These are phyloP conservation scores for Phylloscopus collybita DNA, from an alignment of 2,797 vertebrate genomes.

Conservation along the genomic window DNA sequence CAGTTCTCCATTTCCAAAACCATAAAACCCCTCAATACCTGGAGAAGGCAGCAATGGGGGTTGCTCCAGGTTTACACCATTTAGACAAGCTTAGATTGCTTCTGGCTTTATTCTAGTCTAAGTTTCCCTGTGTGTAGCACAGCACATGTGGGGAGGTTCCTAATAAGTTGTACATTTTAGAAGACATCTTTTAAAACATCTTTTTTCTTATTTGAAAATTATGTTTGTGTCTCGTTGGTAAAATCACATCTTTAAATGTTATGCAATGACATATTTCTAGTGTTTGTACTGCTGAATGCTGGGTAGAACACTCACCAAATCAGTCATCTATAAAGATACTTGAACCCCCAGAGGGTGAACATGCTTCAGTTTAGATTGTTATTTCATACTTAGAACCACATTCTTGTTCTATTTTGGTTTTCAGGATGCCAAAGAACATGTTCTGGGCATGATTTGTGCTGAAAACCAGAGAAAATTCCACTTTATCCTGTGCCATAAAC, in stretches of 20 bases:
- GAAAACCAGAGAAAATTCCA: constrained; percentile 41
- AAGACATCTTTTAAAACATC: background rate
- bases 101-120: background rate
- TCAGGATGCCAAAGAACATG: constrained; percentile 39
- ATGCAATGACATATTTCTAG: background rate
- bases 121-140: background rate
- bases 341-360: constrained; percentile 20
- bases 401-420: constrained; percentile 40
- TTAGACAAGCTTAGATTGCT: background rate
- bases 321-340: constrained; percentile 19
- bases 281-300: background rate
- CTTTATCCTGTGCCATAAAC: constrained; percentile 31
- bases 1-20: background rate
- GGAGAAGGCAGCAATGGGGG: background rate
- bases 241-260: background rate
- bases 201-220: background rate
- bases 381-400: constrained; percentile 25
- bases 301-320: constrained; percentile 6
- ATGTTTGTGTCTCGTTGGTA: background rate
- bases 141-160: background rate
- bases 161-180: background rate
- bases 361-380: constrained; percentile 21
- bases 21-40: background rate
- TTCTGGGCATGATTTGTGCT: constrained; percentile 36
- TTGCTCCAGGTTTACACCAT: background rate